These are phyloP conservation scores for Euura lappo DNA, from an alignment of 1,140 invertebrate species.

Conservation along the genomic window DNA sequence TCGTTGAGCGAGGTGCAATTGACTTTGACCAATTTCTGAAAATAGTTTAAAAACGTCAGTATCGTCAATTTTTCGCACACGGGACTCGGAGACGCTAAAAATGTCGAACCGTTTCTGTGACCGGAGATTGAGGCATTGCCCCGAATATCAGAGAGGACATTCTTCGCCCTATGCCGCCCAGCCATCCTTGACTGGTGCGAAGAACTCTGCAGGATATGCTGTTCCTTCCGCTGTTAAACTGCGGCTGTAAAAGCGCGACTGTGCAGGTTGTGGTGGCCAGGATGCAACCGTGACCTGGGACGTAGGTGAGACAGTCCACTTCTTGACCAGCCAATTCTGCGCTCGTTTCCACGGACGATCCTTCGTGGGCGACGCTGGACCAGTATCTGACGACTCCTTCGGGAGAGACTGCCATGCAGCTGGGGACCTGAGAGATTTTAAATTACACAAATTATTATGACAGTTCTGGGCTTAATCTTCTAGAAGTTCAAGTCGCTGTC, in stretches of 20 bases:
- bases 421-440: constrained; percentile 63
- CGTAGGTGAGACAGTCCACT: constrained; percentile 77
- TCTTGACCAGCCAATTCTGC: constrained; percentile 82
- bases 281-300: constrained; percentile 78
- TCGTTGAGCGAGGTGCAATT: constrained; percentile 53
- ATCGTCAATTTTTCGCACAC: background rate
- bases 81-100: background rate
- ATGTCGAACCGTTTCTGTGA: constrained; percentile 77
- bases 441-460: constrained; percentile 14
- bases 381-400: constrained; percentile 92
- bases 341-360: constrained; percentile 81
- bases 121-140: constrained; percentile 71
- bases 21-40: constrained; percentile 69
- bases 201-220: constrained; percentile 74
- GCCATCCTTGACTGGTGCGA: constrained; percentile 80
- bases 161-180: constrained; percentile 84
- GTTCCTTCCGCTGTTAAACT: constrained; percentile 66
- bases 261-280: constrained; percentile 92
- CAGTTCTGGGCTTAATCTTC: background rate
- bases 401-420: constrained; percentile 91
- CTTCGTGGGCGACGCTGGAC: constrained; percentile 88
- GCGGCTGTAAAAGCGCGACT: constrained; percentile 77
- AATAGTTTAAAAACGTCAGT: constrained; percentile 21
- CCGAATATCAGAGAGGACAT: constrained; percentile 91
- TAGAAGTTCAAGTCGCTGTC: constrained; percentile 20